These are phyloP conservation scores for Drosophila maculinotata DNA, from an alignment of 2,888 invertebrate species.

Conservation along the genomic window DNA sequence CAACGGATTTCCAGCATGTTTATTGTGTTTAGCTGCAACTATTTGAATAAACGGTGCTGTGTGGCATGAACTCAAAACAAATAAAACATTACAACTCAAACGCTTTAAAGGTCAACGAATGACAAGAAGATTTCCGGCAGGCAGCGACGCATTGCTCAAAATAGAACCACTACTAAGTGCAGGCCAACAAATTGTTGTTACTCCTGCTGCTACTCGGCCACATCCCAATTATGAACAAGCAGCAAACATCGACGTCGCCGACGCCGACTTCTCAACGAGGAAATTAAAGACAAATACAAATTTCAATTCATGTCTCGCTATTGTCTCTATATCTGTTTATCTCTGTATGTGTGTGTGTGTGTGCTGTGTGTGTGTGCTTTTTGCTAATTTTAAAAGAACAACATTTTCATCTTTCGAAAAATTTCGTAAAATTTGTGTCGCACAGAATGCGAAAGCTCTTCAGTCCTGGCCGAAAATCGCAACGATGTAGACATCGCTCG, in stretches of 20 bases:
- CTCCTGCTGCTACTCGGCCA: conserved; percentile 50
- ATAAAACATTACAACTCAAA: conserved; percentile 35
- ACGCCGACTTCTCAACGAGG: conserved; percentile 40
- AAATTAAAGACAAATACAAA: conserved; percentile 42
- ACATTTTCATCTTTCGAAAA: conserved; percentile 77
- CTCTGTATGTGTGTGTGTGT: conserved; percentile 19
- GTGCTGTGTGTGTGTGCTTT: conserved; percentile 53
- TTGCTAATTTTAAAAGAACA: conserved; percentile 79
- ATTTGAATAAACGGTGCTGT: conserved; percentile 20
- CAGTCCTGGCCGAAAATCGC: conserved; percentile 84
- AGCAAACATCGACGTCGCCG: conserved; percentile 31
- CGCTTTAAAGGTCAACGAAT: conserved; percentile 75
- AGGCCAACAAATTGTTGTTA: conserved; percentile 67
- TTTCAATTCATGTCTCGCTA: conserved; percentile 54
- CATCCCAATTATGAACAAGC: conserved; percentile 67
- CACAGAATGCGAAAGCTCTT: conserved; percentile 80
- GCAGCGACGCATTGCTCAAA: conserved; percentile 51
- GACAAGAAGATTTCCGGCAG: conserved; percentile 77
- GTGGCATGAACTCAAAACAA: conserved; percentile 27
- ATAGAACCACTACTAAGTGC: conserved; percentile 64
- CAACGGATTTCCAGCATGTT: conserved; percentile 1
- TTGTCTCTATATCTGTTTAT: conserved; percentile 7
- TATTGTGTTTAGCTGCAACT: background rate
- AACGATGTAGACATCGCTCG: conserved; percentile 82
- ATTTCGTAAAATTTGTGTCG: conserved; percentile 74